Conservation (phyloP, 2,113 vertebrate genomes). For the Pandion haliaetus region DNA sequence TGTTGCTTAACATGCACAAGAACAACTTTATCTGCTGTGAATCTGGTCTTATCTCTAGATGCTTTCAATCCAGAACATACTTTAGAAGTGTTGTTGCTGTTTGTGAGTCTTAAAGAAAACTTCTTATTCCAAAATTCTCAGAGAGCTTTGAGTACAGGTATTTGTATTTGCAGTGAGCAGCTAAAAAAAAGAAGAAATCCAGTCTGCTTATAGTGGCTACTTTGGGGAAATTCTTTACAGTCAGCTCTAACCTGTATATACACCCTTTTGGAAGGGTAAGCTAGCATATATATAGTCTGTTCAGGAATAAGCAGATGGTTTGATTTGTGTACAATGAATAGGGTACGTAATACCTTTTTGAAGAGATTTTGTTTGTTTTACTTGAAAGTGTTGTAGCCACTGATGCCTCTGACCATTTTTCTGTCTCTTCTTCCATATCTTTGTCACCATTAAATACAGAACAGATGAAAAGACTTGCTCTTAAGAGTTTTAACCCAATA, state of each 20-base stretch:
- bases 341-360: neutral
- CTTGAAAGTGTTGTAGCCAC: neutral
- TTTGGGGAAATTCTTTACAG: neutral
- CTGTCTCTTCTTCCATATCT: neutral
- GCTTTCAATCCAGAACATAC: neutral
- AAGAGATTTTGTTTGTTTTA: neutral
- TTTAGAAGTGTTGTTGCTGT: neutral
- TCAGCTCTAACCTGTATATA: neutral
- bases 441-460: neutral
- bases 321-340: neutral
- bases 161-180: neutral
- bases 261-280: neutral
- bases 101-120: neutral
- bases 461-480: neutral
- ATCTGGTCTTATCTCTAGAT: neutral
- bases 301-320: neutral
- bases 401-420: neutral
- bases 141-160: neutral
- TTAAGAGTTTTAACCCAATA: neutral
- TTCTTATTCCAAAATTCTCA: neutral
- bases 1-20: neutral
- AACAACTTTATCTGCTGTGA: neutral
- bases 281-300: neutral
- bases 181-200: neutral
- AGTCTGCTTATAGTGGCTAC: neutral